Evolutionary conservation across 2,888 invertebrate species (phyloP), one percentile per base, ranked within the genome.

Genomic region (Andrena marginata): DNA sequence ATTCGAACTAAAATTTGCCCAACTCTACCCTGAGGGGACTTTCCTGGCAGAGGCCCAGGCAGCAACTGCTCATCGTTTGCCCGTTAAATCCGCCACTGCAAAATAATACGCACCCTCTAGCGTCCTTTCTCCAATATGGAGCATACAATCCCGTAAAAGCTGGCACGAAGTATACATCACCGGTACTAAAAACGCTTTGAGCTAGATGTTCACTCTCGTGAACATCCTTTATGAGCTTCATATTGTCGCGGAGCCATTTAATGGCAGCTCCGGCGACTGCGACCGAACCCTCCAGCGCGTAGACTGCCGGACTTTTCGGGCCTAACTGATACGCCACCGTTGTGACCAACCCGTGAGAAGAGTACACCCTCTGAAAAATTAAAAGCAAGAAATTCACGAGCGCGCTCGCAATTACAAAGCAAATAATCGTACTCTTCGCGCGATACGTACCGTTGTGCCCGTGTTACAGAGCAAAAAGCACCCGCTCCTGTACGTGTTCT

Each of bases 101-200:
- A 74, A 29, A 6, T 49, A 35, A 0, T 63, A 67, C 29, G 20
- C 20, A 96, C 97, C 98, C 99, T 93, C 99, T 95, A 0, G 99
- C 99, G 94, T 99, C 98, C 91, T 98, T 97, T 92, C 99, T 96
- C 99, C 99, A 99, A 92, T 99, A 98, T 0, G 99, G 99, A 72
- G 99, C 99, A 94, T 98, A 99, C 0, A 99, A 95, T 0, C 99
- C 99, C 63, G 97, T 98, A 94, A 99, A 99, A 0, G 99, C 99
- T 0, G 99, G 99, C 33, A 99, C 99, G 94, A 99, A 99, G 94
- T 99, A 99, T 16, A 99, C 99, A 90, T 99, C 99, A 0, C 98
- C 98, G 0, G 98, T 98, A 62, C 97, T 97, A 90, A 97, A 96
- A 49, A 99, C 99, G 85, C 95, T 95, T 35, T 96, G 95, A 0